Evolutionary conservation across 2,888 invertebrate species (phyloP).

Genomic region (Orthonevra nobilis): DNA sequence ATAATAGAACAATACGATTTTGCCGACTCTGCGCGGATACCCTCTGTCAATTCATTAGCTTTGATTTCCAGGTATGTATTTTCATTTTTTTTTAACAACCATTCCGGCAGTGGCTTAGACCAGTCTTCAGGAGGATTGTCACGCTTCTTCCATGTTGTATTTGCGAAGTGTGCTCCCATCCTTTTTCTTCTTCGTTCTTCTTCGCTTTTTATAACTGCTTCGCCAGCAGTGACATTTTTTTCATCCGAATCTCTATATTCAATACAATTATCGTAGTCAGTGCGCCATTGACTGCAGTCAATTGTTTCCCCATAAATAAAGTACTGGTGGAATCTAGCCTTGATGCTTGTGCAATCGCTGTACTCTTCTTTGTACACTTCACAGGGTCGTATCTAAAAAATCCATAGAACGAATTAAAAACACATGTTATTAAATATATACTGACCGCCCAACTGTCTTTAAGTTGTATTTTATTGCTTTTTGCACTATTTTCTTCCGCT

Average conservation of each 20-base stretch:
- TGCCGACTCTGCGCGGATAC: constrained; percentile 65
- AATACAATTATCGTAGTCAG: constrained; percentile 87
- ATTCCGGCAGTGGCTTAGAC: constrained; percentile 89
- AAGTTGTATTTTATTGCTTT: no score
- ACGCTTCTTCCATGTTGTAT: constrained; percentile 90
- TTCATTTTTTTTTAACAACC: constrained; percentile 85
- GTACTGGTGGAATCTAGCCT: constrained; percentile 91
- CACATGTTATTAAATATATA: constrained; percentile 9
- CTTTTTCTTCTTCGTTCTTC: constrained; percentile 83
- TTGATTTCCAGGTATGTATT: constrained; percentile 85
- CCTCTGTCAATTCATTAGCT: constrained; percentile 83
- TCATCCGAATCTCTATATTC: constrained; percentile 83
- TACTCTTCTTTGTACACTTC: constrained; percentile 91
- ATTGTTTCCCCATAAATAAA: constrained; percentile 87
- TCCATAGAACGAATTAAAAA: background rate
- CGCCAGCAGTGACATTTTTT: constrained; percentile 83
- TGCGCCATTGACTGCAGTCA: constrained; percentile 91
- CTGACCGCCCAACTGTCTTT: constrained; percentile 76
- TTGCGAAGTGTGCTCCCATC: constrained; percentile 85
- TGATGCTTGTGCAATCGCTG: constrained; percentile 88
- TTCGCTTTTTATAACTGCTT: constrained; percentile 87
- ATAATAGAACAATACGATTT: constrained; percentile 75
- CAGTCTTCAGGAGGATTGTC: constrained; percentile 89
- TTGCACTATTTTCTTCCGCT: no score
- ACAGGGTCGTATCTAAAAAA: constrained; percentile 87